Conservation (phyloP, 2,113 vertebrate genomes). For the Calonectris borealis region DNA sequence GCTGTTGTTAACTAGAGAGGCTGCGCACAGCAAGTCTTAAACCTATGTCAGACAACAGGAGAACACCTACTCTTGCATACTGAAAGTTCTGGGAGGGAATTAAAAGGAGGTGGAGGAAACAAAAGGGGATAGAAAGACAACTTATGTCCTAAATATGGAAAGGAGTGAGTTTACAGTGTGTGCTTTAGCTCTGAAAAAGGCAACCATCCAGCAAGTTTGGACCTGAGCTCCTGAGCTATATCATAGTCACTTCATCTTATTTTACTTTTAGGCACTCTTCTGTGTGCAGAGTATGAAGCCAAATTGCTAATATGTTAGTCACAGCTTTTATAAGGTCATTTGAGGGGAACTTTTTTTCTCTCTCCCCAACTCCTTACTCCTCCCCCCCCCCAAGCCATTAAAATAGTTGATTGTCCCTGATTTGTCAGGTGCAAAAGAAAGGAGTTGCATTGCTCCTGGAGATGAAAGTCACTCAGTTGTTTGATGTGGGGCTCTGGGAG, state of each 20-base stretch:
- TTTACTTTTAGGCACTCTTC: not conserved
- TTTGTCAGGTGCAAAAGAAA: constrained; percentile 59
- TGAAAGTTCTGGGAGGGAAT: not conserved
- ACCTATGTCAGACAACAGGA: not conserved
- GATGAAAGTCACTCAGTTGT: constrained; percentile 40
- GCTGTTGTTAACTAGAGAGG: not conserved
- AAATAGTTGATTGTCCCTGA: constrained; percentile 10
- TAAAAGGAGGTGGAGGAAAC: not conserved
- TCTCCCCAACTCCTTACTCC: not conserved
- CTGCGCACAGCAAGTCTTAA: constrained; percentile 27
- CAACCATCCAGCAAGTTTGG: not conserved
- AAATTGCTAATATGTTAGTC: constrained; percentile 37
- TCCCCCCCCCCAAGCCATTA: not conserved
- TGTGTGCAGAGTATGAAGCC: not conserved
- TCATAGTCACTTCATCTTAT: constrained; percentile 33
- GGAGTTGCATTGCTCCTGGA: not conserved
- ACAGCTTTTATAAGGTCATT: constrained; percentile 26
- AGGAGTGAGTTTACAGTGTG: not conserved
- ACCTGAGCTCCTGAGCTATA: not conserved
- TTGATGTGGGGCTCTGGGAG: not conserved
- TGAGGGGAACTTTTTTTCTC: not conserved
- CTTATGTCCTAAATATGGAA: not conserved
- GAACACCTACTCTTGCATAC: constrained; percentile 1
- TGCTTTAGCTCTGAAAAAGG: not conserved
- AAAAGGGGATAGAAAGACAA: not conserved